Conservation (phyloP, 2,797 vertebrate species). For the Sebastes goodei region DNA sequence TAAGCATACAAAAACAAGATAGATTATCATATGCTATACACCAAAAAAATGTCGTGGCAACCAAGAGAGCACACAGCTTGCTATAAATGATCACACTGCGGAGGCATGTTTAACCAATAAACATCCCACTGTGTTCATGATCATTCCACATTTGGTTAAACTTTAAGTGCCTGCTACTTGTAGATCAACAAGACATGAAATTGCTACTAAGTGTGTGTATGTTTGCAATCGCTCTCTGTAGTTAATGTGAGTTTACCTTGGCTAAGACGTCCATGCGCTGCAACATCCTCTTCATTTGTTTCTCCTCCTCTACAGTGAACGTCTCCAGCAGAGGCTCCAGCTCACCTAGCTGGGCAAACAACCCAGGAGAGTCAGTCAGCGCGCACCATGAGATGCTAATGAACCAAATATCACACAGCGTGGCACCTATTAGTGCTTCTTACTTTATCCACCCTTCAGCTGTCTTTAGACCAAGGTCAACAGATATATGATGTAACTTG, state of each 20-base stretch:
- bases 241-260: conserved; percentile 73
- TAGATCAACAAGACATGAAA: background rate
- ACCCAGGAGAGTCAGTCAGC: background rate
- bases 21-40: background rate
- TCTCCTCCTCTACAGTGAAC: conserved; percentile 89
- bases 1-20: background rate
- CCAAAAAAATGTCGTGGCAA: background rate
- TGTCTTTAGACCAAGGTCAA: background rate
- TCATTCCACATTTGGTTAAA: background rate
- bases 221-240: background rate
- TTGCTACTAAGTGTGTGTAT: background rate
- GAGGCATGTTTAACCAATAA: background rate
- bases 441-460: background rate
- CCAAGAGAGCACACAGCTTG: background rate
- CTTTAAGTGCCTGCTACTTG: background rate
- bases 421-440: conserved; percentile 4
- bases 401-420: conserved; percentile 10
- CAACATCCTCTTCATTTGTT: conserved; percentile 89
- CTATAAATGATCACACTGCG: background rate
- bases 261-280: conserved; percentile 89
- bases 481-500: background rate
- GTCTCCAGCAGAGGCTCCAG: conserved; percentile 86
- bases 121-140: background rate
- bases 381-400: conserved; percentile 6
- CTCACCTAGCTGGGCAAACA: conserved; percentile 82